phyloP scores from a whole-genome alignment of 2,113 vertebrate species.

The Manacus vitellinus region DNA sequence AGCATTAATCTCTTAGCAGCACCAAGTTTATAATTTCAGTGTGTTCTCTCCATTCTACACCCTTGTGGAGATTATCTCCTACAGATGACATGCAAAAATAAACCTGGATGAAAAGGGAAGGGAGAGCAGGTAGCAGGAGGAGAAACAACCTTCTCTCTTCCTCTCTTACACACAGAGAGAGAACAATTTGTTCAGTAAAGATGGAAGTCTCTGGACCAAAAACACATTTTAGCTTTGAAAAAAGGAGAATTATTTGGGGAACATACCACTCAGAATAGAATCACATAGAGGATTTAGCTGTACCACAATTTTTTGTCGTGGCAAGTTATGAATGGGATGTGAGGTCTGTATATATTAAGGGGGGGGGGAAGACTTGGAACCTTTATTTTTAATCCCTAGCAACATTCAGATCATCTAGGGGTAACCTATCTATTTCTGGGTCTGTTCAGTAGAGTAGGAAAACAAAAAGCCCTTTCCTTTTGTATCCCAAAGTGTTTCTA shows the following conservation, averaged over 20 bases:
- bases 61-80: not conserved
- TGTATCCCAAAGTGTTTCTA: not conserved
- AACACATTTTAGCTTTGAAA: not conserved
- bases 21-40: conserved; percentile 11
- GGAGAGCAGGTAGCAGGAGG: not conserved
- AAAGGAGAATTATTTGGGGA: not conserved
- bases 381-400: not conserved
- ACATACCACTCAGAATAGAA: not conserved
- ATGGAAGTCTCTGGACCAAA: not conserved
- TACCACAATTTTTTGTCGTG: not conserved
- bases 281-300: not conserved
- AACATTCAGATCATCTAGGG: not conserved
- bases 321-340: not conserved
- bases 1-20: not conserved
- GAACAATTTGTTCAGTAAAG: not conserved
- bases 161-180: not conserved
- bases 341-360: not conserved
- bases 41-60: not conserved
- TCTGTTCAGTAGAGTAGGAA: not conserved
- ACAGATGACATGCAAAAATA: conserved; percentile 4
- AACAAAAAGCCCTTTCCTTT: not conserved
- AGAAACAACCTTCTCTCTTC: not conserved
- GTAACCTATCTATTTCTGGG: not conserved
- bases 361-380: not conserved
- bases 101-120: not conserved